These are phyloP conservation scores for Dryobates pubescens DNA, from an alignment of 2,797 vertebrate species.

Conservation along the genomic window DNA sequence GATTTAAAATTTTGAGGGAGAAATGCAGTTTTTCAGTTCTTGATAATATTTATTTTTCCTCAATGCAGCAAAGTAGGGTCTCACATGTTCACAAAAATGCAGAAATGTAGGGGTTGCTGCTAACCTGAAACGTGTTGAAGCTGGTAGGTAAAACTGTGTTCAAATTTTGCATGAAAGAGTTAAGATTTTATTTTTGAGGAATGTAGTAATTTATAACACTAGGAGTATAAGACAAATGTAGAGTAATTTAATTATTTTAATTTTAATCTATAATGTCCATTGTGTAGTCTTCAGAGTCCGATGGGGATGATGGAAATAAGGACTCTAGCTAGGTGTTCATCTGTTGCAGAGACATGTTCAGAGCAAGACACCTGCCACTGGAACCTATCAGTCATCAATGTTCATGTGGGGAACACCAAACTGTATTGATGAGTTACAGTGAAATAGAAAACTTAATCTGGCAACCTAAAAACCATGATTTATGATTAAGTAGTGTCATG, in stretches of 20 bases:
- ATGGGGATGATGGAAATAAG: not conserved
- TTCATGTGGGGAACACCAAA: not conserved
- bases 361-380: not conserved
- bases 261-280: not conserved
- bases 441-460: not conserved
- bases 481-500: not conserved
- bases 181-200: not conserved
- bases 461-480: not conserved
- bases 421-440: not conserved
- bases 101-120: not conserved
- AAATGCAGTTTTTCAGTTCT: not conserved
- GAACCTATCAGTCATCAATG: not conserved
- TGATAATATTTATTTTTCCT: not conserved
- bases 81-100: fast-evolving
- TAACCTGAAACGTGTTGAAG: not conserved
- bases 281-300: not conserved
- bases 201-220: not conserved
- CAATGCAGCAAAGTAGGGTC: not conserved
- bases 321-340: not conserved
- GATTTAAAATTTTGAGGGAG: not conserved
- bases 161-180: not conserved
- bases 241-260: not conserved
- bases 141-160: not conserved
- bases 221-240: not conserved
- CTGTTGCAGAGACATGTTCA: not conserved